Evolutionary conservation across 1,140 invertebrate species (phyloP), one percentile per base, ranked within the genome.

Genomic region (Pygmarrhopalites habei): DNA sequence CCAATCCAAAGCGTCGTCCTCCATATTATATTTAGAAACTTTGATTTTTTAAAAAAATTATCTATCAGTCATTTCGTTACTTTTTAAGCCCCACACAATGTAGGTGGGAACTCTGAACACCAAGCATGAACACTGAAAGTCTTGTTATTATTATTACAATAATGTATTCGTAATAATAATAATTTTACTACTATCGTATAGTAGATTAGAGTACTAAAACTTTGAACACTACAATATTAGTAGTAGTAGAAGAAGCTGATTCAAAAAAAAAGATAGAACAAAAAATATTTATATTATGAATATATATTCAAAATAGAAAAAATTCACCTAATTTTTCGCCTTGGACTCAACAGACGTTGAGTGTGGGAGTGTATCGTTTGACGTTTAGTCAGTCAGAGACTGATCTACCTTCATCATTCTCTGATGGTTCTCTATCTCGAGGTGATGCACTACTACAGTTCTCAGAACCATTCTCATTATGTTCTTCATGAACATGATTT

Each of bases 401-500:
- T 21, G 44, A 49, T n/a, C 62, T 23, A 7, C 64, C 39, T 17
- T 64, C 62, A 52, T 64, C 62, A 25, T 23, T 39, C 35, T 64
- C 62, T 28, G 49, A 52, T 7, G 43, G 62, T 30, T 58, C 65
- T 51, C 65, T 58, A 60, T 65, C 58, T 56, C 52, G 25, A 2
- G 56, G 63, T 19, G 62, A 69, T 15, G 63, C 66, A 17, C 46
- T 63, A 43, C 39, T 58, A 44, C 62, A 64, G 32, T 39, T 49
- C 41, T 60, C 41, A n/a, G 57, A 60, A 52, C 59, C 65, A 51
- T 62, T 49, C 19, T 57, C 63, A 25, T 21, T 49, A 46, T 47
- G 46, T n/a, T 62, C 59, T 5, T 68, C 66, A 49, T 64, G 23
- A 25, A 49, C 21, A 23, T 61, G 64, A 46, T 64, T 68, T 3